phyloP scores from a whole-genome alignment of 2,888 invertebrate genomes.

The Habroteleia sp. region DNA sequence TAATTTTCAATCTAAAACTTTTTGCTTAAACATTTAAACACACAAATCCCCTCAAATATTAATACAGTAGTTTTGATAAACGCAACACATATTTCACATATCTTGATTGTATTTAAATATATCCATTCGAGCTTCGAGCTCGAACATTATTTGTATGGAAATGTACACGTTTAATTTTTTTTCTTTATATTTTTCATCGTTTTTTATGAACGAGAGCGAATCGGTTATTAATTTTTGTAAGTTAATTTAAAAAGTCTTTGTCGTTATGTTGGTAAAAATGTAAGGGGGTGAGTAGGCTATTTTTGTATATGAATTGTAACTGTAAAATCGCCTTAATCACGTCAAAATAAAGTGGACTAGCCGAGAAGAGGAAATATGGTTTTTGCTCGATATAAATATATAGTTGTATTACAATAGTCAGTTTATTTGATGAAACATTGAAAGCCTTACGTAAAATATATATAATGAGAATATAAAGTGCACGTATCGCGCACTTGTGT shows the following conservation, averaged over 20 bases:
- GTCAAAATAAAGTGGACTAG: conserved; percentile 54
- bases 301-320: too few relatives aligned
- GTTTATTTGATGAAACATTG: conserved; percentile 79
- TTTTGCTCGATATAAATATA: conserved; percentile 79
- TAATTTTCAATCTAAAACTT: neutral
- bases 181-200: conserved; percentile 32
- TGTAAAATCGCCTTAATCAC: conserved; percentile 18
- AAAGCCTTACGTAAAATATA: conserved; percentile 80
- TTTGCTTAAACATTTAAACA: conserved; percentile 1
- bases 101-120: conserved; percentile 20
- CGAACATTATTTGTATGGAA: conserved; percentile 22
- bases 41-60: conserved; percentile 2
- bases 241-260: neutral
- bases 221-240: conserved; percentile 20
- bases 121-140: conserved; percentile 22
- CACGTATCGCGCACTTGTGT: conserved; percentile 41
- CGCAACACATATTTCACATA: conserved; percentile 29
- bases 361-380: conserved; percentile 70
- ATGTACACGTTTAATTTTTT: conserved; percentile 32
- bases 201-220: conserved; percentile 63
- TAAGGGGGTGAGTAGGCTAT: too few relatives aligned
- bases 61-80: conserved; percentile 20
- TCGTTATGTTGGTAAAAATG: neutral
- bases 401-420: conserved; percentile 78
- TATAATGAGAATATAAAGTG: conserved; percentile 67